These are phyloP conservation scores for Lomographa bimaculata DNA, from an alignment of 2,888 invertebrate genomes.

Conservation along the genomic window DNA sequence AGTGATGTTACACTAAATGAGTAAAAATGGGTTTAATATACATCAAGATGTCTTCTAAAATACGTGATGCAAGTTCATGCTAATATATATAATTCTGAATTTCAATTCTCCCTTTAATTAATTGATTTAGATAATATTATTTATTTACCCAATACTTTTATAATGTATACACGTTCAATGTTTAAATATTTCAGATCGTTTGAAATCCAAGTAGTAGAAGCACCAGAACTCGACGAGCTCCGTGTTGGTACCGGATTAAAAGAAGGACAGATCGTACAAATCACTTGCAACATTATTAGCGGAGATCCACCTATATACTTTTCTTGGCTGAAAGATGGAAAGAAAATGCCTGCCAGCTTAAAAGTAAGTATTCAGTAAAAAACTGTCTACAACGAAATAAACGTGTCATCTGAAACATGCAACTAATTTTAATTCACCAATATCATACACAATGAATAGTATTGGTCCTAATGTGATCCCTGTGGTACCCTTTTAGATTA, in stretches of 20 bases:
- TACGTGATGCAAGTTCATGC: too few species aligned
- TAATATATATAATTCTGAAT: too few species aligned
- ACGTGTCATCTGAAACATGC: too few species aligned
- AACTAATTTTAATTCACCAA: too few species aligned
- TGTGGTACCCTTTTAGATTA: slow-evolving; percentile 69
- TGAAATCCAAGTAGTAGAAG: slow-evolving; percentile 89
- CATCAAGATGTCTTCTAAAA: too few species aligned
- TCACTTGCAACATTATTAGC: slow-evolving; percentile 90
- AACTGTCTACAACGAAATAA: not conserved
- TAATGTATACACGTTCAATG: too few species aligned
- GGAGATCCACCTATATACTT: slow-evolving; percentile 89
- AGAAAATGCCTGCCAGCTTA: slow-evolving; percentile 84
- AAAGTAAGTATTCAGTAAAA: slow-evolving; percentile 74
- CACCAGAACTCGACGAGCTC: slow-evolving; percentile 92
- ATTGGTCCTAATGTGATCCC: slow-evolving; percentile 21
- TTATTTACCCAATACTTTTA: too few species aligned
- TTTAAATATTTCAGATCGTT: slow-evolving; percentile 82
- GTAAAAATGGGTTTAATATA: too few species aligned
- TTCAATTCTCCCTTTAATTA: too few species aligned
- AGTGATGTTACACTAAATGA: too few species aligned
- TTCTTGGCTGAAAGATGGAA: slow-evolving; percentile 87
- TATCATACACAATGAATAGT: too few species aligned
- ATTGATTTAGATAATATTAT: too few species aligned
- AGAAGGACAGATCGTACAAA: slow-evolving; percentile 92
- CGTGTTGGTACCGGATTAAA: slow-evolving; percentile 90